Base-by-base conservation (phyloP, 2,113 vertebrate genomes). In the Lichenostomus cassidix region DNA sequence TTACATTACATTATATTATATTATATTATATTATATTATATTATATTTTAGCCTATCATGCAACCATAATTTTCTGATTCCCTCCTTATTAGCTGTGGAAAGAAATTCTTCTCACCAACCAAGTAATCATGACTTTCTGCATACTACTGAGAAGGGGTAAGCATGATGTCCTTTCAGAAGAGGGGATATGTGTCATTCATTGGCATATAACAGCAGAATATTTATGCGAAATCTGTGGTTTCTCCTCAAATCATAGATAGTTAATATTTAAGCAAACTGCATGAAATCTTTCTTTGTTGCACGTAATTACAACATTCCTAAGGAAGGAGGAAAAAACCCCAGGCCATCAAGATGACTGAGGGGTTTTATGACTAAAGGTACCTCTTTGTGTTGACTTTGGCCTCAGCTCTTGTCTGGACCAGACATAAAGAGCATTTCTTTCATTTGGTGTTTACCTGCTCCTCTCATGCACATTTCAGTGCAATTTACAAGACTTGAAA, bases 331-430 rank as follows among this genome's bases (percentile, higher is more conserved):
- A 7, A 85, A 85, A 80, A 42, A 24, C 0, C 37, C 41, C 73
- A 74, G 68, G 49, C 49, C 78, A 62, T 17, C 9, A 27, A 92
- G 71, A 63, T 62, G 53, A 64, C 63, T 58, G 67, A 79, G 44
- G 55, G 22, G 12, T 50, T 85, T 87, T 87, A 78, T 93, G 83
- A 87, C 80, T 93, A 92, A 95, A 83, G 52, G 15, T 31, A 69
- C 44, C 9, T 84, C 35, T 50, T 56, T 63, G 24, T 93, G 81
- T 83, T 96, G 92, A 92, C 17, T 92, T 96, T 91, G 87, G 92
- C 58, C 37, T 90, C 71, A 47, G 24, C 10, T 94, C 28, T 49
- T 65, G 76, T 67, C 70, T 87, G 75, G 63, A 76, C 41, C 60
- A 91, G 88, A 87, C 64, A 89, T 18, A 83, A 96, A 85, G 64